Base-by-base conservation (phyloP, 2,888 invertebrate species). In the Arctia plantaginis region DNA sequence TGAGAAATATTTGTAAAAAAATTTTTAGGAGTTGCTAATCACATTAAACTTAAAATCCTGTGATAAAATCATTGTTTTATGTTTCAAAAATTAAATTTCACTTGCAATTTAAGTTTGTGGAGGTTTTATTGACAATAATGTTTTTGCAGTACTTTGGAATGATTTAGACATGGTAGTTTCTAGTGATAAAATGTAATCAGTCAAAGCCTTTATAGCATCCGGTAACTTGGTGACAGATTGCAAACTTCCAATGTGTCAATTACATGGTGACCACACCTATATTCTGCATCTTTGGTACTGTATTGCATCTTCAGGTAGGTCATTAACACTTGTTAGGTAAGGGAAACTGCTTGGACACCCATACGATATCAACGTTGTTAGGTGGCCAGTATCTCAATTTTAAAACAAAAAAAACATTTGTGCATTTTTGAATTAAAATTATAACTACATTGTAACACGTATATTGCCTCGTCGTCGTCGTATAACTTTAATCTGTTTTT, bases 101-200 rank as follows among this genome's bases (percentile, higher is more conserved):
- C 66, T 77, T 77, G 27, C 68, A 71, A 76, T 68, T 72, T 73
- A 51, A 51, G 27, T 30, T 66, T 39, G 30, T 69, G 33, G 15
- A 62, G 35, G 62, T 64, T 73, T 67, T 71, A 62, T 51, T 47
- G 39, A 70, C 59, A 59, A 75, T 77, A 65, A 70, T 73, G 55
- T 74, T 66, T 69, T 79, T 77, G 81, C 81, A 77, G 75, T 77
- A 72, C 51, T 66, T 66, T 73, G 13, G 12, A 20, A 59, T 35
- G 30, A 20, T 72, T 51, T 35, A 12, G 13, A 30, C 30, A 30
- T n/a, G n/a, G 35, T 13, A 12, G 0, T n/a, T 13, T n/a, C 55
- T n/a, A 13, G n/a, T 55, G 15, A 59, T 59, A 3, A 30, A 15
- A 27, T 59, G 27, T 59, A 51, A 51, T 20, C 23, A 18, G 51